Conservation (phyloP, 2,797 vertebrate genomes). For the Momotus momota region DNA sequence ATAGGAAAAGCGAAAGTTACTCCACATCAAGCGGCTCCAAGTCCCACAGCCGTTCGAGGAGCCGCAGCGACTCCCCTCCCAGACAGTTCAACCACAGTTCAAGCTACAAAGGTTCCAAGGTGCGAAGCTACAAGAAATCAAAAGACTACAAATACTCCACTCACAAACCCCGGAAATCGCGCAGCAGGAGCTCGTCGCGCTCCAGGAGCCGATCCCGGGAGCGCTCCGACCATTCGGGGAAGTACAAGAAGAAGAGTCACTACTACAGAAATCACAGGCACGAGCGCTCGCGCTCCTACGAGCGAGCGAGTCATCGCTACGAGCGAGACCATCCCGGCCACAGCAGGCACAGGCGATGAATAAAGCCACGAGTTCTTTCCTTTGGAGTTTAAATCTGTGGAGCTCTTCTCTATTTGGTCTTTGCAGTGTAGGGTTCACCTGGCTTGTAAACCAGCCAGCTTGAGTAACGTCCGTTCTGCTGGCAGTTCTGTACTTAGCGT, state of each 20-base stretch:
- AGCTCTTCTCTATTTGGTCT: not conserved
- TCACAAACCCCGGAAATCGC: slow-evolving; percentile 57
- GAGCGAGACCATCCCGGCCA: slow-evolving; percentile 80
- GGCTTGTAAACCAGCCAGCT: not conserved
- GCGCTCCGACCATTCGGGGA: slow-evolving; percentile 74
- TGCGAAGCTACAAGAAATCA: slow-evolving; percentile 73
- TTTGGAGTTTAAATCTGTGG: not conserved
- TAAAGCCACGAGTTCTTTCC: not conserved
- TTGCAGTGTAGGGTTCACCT: not conserved
- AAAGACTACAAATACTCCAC: slow-evolving; percentile 76
- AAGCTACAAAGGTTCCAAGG: slow-evolving; percentile 75
- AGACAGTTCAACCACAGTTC: slow-evolving; percentile 73
- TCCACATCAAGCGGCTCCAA: slow-evolving; percentile 81
- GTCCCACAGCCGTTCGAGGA: slow-evolving; percentile 82
- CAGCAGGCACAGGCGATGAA: slow-evolving; percentile 80
- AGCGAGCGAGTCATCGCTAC: slow-evolving; percentile 75
- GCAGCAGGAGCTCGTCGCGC: slow-evolving; percentile 75
- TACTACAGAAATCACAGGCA: slow-evolving; percentile 76
- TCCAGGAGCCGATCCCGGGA: slow-evolving; percentile 81
- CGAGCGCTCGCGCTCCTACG: slow-evolving; percentile 79
- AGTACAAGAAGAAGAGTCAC: slow-evolving; percentile 84
- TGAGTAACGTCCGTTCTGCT: not conserved
- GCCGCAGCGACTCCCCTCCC: slow-evolving; percentile 83
- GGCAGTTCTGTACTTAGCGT: not conserved
- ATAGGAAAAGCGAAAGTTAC: slow-evolving; percentile 81